Evolutionary conservation across 2,797 vertebrate genomes (phyloP).

Genomic region (Erpetoichthys calabaricus): DNA sequence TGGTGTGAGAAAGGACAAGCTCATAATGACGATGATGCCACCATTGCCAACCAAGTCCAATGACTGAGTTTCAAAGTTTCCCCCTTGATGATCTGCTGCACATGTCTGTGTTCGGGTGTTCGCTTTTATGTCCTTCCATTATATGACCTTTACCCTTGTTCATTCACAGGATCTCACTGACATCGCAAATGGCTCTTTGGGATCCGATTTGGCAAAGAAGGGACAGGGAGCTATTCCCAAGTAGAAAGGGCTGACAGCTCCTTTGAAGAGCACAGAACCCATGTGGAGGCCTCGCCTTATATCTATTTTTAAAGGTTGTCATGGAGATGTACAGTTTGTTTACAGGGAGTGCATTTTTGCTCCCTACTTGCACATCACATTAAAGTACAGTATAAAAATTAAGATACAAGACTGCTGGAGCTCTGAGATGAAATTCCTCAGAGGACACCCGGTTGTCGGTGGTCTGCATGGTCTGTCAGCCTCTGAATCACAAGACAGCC

Average conservation of each 20-base stretch:
- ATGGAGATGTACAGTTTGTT: constrained; percentile 46
- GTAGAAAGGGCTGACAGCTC: constrained; percentile 33
- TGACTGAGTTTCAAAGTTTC: no score
- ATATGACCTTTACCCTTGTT: no score
- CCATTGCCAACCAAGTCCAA: no score
- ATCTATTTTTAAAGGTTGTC: constrained; percentile 59
- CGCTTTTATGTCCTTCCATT: no score
- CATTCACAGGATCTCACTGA: no score
- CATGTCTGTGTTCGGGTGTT: no score
- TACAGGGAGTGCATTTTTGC: constrained; percentile 30
- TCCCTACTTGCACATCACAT: constrained; percentile 4
- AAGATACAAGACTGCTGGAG: not conserved
- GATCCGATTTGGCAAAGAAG: constrained; percentile 35
- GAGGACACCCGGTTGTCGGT: no score
- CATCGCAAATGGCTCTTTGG: not conserved
- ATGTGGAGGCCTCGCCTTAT: constrained; percentile 21
- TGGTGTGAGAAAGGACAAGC: no score
- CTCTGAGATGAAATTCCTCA: not conserved
- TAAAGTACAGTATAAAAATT: not conserved
- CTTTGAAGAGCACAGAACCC: constrained; percentile 37
- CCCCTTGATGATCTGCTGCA: no score
- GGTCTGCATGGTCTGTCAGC: no score
- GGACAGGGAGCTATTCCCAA: constrained; percentile 46
- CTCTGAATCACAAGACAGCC: no score
- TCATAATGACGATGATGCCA: no score